phyloP scores from a whole-genome alignment of 1,140 invertebrate species.

The Drosophila novamexicana region DNA sequence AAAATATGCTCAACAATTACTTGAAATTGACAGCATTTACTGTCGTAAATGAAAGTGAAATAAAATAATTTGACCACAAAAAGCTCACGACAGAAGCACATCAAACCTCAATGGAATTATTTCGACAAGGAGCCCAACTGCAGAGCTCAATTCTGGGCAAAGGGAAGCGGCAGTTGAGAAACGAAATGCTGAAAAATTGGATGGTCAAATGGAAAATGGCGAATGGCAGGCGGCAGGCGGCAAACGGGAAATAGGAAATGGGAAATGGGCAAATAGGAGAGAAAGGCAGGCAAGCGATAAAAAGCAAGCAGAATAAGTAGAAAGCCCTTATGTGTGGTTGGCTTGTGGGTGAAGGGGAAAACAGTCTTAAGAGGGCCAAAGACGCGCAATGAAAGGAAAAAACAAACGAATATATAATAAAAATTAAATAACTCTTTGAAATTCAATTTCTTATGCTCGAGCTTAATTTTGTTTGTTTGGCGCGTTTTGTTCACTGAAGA shows the following conservation, averaged over 20 bases:
- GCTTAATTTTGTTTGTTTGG: conserved; percentile 69
- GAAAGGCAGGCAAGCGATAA: conserved; percentile 17
- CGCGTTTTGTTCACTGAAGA: conserved; percentile 41
- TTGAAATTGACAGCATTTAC: conserved; percentile 12
- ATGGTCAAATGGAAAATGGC: not conserved
- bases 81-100: conserved; percentile 33
- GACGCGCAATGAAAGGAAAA: conserved; percentile 7
- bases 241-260: conserved; percentile 20
- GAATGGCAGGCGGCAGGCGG: not conserved
- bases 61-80: conserved; percentile 25
- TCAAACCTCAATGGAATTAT: conserved; percentile 39
- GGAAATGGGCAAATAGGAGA: conserved; percentile 14
- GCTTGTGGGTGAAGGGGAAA: not conserved
- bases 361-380: conserved; percentile 5
- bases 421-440: conserved; percentile 72
- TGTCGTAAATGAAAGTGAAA: conserved; percentile 24
- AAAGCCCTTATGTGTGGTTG: conserved; percentile 36
- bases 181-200: not conserved
- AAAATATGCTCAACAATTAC: not conserved
- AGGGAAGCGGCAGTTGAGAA: too few relatives aligned
- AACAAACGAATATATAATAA: conserved; percentile 18
- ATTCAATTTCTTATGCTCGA: conserved; percentile 67
- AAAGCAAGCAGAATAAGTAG: conserved; percentile 37
- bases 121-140: not conserved
- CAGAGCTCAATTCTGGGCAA: too few relatives aligned